phyloP scores from a whole-genome alignment of 2,113 vertebrate genomes.

The Okapia johnstoni region DNA sequence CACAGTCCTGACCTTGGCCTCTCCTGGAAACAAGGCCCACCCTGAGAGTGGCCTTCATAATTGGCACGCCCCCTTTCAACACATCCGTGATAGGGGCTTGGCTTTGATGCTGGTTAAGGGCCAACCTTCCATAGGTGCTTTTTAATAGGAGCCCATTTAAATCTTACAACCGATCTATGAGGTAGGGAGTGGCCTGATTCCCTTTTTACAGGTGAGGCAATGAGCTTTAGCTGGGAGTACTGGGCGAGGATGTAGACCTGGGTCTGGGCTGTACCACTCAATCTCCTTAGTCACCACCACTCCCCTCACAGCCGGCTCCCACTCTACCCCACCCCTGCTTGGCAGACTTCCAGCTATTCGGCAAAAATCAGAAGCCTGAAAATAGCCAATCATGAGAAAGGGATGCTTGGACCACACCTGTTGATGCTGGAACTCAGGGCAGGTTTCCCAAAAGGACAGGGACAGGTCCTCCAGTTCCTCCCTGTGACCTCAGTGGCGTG shows the following conservation, averaged over 20 bases:
- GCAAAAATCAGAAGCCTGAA: background rate
- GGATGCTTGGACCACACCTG: background rate
- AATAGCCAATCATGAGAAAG: background rate
- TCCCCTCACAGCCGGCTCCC: background rate
- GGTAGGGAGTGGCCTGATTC: background rate
- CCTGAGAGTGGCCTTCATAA: background rate
- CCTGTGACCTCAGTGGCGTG: background rate
- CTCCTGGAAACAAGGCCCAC: background rate
- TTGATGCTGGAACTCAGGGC: slow-evolving; percentile 5
- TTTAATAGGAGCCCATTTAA: background rate
- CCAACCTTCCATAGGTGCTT: background rate
- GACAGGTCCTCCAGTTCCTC: background rate
- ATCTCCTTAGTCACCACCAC: background rate
- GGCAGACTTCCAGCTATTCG: background rate
- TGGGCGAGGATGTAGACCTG: background rate
- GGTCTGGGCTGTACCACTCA: background rate
- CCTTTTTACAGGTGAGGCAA: background rate
- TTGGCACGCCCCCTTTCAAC: background rate
- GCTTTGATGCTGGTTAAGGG: background rate
- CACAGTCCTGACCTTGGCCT: background rate
- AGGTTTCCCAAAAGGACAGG: background rate
- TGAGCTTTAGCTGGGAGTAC: background rate
- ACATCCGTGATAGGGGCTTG: background rate
- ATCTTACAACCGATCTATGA: background rate
- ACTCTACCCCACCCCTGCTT: background rate